A percentile compares a stretch with the other conserved stretches of the same genome.
phyloP scores from a whole-genome alignment of 1,140 invertebrate genomes.

The Ridgeia piscesae region DNA sequence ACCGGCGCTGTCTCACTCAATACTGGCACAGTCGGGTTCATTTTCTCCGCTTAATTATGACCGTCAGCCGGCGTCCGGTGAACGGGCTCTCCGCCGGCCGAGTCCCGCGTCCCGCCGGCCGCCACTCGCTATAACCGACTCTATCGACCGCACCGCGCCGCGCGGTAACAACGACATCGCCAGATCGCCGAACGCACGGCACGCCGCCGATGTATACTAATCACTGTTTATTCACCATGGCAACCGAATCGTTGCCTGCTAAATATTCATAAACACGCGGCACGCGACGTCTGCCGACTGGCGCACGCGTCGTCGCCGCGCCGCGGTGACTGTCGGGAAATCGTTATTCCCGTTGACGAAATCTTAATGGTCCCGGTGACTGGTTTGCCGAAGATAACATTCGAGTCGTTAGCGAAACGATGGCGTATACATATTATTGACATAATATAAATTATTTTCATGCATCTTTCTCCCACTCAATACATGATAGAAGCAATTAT shows the following conservation, averaged over 20 bases:
- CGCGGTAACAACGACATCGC: conserved; percentile 3
- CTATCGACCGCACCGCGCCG: neutral
- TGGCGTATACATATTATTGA: neutral
- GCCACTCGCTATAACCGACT: neutral
- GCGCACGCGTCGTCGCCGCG: too few species aligned
- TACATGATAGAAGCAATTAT: neutral
- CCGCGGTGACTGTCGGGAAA: neutral
- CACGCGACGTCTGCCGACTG: neutral
- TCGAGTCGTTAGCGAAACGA: neutral
- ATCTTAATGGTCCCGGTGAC: neutral
- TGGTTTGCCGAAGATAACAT: neutral
- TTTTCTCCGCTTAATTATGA: conserved; percentile 6
- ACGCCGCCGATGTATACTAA: neutral
- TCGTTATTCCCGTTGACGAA: neutral
- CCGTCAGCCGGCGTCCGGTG: neutral
- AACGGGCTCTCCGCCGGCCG: neutral
- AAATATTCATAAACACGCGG: conserved; percentile 5
- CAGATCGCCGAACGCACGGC: neutral
- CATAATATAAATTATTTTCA: neutral
- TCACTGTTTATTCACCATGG: conserved; percentile 1
- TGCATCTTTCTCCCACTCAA: neutral
- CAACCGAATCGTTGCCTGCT: neutral
- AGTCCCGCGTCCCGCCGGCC: neutral
- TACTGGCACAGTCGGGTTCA: neutral
- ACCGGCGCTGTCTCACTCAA: neutral